These are phyloP conservation scores for Prionchulus punctatus DNA, from an alignment of 2,888 invertebrate genomes.

Conservation along the genomic window DNA sequence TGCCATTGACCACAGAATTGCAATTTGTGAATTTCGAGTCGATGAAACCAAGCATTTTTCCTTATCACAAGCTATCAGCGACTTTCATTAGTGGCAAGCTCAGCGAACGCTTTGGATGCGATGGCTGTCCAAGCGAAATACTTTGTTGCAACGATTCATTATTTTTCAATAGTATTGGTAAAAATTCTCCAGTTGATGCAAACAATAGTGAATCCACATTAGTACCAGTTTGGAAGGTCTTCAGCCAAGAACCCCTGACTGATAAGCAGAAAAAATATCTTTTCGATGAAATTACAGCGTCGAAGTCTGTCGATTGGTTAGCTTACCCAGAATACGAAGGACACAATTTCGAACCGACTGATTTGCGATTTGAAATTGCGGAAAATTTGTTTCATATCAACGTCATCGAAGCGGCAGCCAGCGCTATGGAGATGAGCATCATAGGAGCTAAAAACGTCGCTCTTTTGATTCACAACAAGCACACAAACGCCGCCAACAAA, in stretches of 20 bases:
- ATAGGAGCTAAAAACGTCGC: constrained; percentile 48
- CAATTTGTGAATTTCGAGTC: background rate
- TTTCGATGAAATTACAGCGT: constrained; percentile 32
- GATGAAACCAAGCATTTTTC: background rate
- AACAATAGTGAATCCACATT: background rate
- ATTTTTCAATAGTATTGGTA: background rate
- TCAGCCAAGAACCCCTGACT: constrained; percentile 21
- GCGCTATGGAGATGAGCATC: constrained; percentile 51
- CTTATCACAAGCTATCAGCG: constrained; percentile 42
- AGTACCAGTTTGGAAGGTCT: constrained; percentile 43
- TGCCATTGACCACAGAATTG: constrained; percentile 38
- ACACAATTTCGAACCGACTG: background rate
- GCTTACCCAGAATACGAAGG: constrained; percentile 44
- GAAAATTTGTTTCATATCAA: constrained; percentile 45
- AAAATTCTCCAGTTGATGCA: background rate
- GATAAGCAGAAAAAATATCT: background rate
- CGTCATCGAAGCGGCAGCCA: constrained; percentile 49
- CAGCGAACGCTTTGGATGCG: constrained; percentile 21
- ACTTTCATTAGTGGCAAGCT: constrained; percentile 43
- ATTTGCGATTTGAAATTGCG: constrained; percentile 8
- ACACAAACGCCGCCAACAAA: no score
- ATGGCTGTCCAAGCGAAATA: background rate
- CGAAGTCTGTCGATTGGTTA: constrained; percentile 39
- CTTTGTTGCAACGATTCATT: background rate
- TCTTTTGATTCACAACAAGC: no score